phyloP scores from a whole-genome alignment of 2,888 invertebrate species.

The Atethmia centrago region DNA sequence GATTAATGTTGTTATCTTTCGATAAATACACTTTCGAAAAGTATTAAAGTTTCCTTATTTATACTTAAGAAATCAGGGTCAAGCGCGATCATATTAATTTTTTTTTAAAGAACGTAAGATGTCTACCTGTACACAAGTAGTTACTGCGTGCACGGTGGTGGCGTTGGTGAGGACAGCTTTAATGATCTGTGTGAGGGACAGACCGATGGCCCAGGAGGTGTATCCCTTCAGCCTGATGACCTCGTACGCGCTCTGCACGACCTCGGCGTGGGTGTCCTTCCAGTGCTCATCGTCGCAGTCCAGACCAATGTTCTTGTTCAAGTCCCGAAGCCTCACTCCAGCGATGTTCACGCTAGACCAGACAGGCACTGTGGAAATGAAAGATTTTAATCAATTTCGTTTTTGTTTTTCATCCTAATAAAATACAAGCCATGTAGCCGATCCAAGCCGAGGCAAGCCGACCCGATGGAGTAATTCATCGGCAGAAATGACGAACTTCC shows the following conservation, averaged over 20 bases:
- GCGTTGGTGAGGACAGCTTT: slow-evolving; percentile 93
- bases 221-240: slow-evolving; percentile 97
- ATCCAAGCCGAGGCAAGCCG: too few relatives aligned
- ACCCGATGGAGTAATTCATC: not conserved
- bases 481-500: not conserved
- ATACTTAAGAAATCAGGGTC: not conserved
- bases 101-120: not conserved
- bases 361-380: slow-evolving; percentile 92
- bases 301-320: slow-evolving; percentile 94
- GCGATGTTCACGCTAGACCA: slow-evolving; percentile 98
- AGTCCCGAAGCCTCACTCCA: slow-evolving; percentile 95
- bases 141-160: slow-evolving; percentile 94
- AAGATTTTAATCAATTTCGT: not conserved
- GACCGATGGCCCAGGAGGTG: slow-evolving; percentile 97
- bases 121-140: slow-evolving; percentile 93
- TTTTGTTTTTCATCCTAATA: not conserved
- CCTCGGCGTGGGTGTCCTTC: slow-evolving; percentile 94
- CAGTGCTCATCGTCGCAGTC: slow-evolving; percentile 94
- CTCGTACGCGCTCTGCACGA: slow-evolving; percentile 96
- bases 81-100: not conserved
- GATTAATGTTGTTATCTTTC: not conserved
- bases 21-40: not conserved
- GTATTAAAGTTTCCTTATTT: not conserved
- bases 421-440: not conserved
- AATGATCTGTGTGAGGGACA: slow-evolving; percentile 94